A percentile compares a stretch with the other conserved stretches of the same genome.
These are phyloP conservation scores for Acromyrmex charruanus DNA, from an alignment of 1,140 invertebrate genomes.

Conservation along the genomic window DNA sequence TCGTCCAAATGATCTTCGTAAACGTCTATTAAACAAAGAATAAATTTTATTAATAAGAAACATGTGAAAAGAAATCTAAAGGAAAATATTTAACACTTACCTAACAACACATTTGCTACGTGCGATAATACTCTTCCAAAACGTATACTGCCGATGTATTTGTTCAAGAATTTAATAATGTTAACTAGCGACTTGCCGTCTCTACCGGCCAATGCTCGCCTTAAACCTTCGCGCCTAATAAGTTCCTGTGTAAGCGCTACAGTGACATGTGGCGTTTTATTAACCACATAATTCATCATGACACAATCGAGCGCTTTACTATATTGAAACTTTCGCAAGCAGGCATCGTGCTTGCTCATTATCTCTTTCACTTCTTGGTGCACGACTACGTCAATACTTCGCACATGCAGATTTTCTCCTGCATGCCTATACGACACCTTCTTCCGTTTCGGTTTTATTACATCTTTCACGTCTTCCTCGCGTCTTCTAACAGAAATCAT, in stretches of 20 bases:
- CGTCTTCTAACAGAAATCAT: conserved; percentile 94
- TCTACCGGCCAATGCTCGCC: conserved; percentile 90
- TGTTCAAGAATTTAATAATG: conserved; percentile 93
- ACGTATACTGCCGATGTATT: conserved; percentile 91
- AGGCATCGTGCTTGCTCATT: conserved; percentile 89
- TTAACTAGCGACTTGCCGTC: conserved; percentile 89
- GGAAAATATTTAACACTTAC: conserved; percentile 80
- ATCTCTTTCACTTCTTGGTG: conserved; percentile 84
- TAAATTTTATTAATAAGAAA: conserved; percentile 49
- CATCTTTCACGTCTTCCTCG: conserved; percentile 87
- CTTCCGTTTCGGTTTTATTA: conserved; percentile 85
- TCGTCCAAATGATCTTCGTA: conserved; percentile 89
- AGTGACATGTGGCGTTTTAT: conserved; percentile 91
- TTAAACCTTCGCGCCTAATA: conserved; percentile 91
- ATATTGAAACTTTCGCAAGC: conserved; percentile 93
- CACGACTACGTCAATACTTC: conserved; percentile 87
- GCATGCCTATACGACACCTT: conserved; percentile 86
- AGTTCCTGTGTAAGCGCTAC: conserved; percentile 94
- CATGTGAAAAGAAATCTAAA: conserved; percentile 1
- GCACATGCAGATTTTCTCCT: conserved; percentile 85
- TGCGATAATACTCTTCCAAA: conserved; percentile 92
- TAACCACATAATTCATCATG: conserved; percentile 88
- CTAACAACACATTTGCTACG: conserved; percentile 91
- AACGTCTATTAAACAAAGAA: conserved; percentile 85
- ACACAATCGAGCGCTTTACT: conserved; percentile 93